These are phyloP conservation scores for Drosophila nannoptera DNA, from an alignment of 1,140 invertebrate genomes.

Conservation along the genomic window DNA sequence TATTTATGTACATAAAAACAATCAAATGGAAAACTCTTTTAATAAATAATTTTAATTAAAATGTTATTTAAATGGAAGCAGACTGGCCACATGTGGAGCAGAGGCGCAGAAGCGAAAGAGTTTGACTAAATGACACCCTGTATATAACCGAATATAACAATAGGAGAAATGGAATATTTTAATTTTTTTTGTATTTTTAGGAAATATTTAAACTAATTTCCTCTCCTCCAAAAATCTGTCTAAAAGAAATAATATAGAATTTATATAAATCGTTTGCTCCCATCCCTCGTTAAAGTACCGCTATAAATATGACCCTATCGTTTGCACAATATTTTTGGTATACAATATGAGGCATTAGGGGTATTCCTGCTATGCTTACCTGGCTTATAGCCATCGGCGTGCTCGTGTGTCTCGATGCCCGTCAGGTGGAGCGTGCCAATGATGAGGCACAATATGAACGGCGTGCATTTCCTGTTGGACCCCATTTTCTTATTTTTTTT, in stretches of 20 bases:
- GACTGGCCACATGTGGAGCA: not conserved
- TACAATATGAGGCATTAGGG: not conserved
- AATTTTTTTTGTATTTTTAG: no score
- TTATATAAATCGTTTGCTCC: no score
- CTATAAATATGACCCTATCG: not conserved
- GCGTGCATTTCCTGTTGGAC: constrained; percentile 21
- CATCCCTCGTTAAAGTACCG: no score
- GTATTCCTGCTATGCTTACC: constrained; percentile 44
- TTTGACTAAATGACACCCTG: no score
- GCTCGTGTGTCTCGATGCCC: constrained; percentile 58
- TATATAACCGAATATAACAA: no score
- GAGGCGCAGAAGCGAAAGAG: not conserved
- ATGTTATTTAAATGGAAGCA: constrained; percentile 1
- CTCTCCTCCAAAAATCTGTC: no score
- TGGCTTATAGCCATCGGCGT: constrained; percentile 72
- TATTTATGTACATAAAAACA: not conserved
- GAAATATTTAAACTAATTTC: no score
- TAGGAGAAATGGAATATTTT: no score
- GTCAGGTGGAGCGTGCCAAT: constrained; percentile 45
- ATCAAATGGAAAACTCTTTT: constrained; percentile 7
- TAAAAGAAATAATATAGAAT: no score
- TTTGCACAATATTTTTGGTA: not conserved
- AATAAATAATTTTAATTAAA: constrained; percentile 37
- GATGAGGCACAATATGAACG: constrained; percentile 46
- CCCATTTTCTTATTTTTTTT: constrained; percentile 6